Base-by-base conservation (phyloP, 2,113 vertebrate genomes). In the Cochlearius cochlearius region DNA sequence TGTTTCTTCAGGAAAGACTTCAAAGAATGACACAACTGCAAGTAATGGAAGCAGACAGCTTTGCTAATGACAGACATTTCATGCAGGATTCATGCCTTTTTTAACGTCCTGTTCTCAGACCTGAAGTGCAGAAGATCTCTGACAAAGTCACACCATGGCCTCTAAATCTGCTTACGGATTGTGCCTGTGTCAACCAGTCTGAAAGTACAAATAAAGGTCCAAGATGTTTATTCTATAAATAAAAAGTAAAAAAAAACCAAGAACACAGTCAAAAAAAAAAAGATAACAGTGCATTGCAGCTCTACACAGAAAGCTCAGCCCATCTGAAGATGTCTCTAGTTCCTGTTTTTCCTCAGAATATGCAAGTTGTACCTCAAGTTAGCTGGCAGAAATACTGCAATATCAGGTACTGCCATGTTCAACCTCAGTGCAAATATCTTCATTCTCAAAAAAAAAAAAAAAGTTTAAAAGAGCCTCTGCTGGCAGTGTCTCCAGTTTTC, bases 1-100 rank as follows among this genome's bases (percentile, higher is more conserved):
- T 63, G 39, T 88, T 92, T 86, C 82, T 93, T 92, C 55, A 76
- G 50, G 78, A 88, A 82, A 86, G 9, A 67, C 85, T 96, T 95
- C 63, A 94, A 95, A 93, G 56, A 90, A 86, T 62, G 29, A 73
- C 63, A 93, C 10, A 78, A 94, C 93, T 53, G 41, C 63, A 77
- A 93, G 45, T 50, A 93, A 86, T 88, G 36, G 66, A 90, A 95
- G 53, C 34, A 87, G 87, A 85, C 84, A 85, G 62, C 38, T 92
- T 78, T 86, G 64, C 64, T 94, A 96, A 94, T 92, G 91, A 79
- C 75, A 88, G 77, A 64, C 21, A 69, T 72, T 90, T 96, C 80
- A 82, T 76, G 74, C 55, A 93, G 53, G 67, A 83, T 80, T 73
- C 63, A 73, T 50, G 27, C 10, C 59, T 93, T 79, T 88, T 80